Percentiles rank a stretch among this genome's conserved stretches.
Evolutionary conservation across 2,888 invertebrate genomes (phyloP).

Genomic region (Napeogenes inachia): DNA sequence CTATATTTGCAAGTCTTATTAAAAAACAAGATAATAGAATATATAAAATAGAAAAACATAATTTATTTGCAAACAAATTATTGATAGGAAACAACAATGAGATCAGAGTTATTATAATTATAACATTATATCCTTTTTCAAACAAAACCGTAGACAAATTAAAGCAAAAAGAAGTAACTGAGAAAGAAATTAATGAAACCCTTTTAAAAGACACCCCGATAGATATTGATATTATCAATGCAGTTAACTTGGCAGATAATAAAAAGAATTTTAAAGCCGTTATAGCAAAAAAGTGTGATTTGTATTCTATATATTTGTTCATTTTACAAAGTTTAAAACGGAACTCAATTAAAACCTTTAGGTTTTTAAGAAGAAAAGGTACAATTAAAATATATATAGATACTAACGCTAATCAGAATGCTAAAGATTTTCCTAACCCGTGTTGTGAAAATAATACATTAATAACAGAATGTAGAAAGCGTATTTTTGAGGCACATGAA

Average conservation of each 20-base stretch:
- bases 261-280: slow-evolving; percentile 26
- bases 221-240: slow-evolving; percentile 57
- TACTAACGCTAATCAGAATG: slow-evolving; percentile 37
- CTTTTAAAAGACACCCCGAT: slow-evolving; percentile 41
- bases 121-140: slow-evolving; percentile 44
- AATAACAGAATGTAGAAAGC: slow-evolving; percentile 16
- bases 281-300: slow-evolving; percentile 41
- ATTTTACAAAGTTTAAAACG: slow-evolving; percentile 45
- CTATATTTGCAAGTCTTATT: slow-evolving; percentile 51
- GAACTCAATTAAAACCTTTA: slow-evolving; percentile 50
- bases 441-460: slow-evolving; percentile 26
- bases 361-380: slow-evolving; percentile 45
- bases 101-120: slow-evolving; percentile 51
- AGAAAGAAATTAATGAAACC: slow-evolving; percentile 39
- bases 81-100: slow-evolving; percentile 12
- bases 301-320: slow-evolving; percentile 53
- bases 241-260: slow-evolving; percentile 35
- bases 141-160: slow-evolving; percentile 7
- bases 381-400: slow-evolving; percentile 58
- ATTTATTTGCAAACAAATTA: slow-evolving; percentile 38
- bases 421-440: slow-evolving; percentile 39
- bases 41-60: slow-evolving; percentile 50
- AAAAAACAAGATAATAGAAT: slow-evolving; percentile 45
- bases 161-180: slow-evolving; percentile 26
- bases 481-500: slow-evolving; percentile 8